Evolutionary conservation across 2,113 vertebrate species (phyloP).

Genomic region (Leptosomus discolor): DNA sequence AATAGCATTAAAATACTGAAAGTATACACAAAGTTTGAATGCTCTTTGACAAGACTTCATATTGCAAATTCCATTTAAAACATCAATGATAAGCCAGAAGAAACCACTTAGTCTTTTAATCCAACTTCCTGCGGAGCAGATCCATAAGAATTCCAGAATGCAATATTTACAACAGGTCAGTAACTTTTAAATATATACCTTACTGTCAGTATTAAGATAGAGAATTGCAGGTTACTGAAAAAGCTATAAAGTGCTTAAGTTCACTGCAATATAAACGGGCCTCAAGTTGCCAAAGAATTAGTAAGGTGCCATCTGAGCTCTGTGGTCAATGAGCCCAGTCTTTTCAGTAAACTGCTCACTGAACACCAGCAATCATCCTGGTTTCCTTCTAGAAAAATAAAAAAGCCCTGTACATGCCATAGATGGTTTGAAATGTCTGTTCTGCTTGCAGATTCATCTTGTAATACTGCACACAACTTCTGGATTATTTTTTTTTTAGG

Average conservation of each 20-base stretch:
- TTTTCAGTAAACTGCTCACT: not conserved
- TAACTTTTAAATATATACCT: not conserved
- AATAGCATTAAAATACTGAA: not conserved
- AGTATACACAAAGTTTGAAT: not conserved
- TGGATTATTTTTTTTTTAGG: not conserved
- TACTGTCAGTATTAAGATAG: not conserved
- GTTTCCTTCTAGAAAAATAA: not conserved
- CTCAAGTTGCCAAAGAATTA: not conserved
- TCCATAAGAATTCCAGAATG: not conserved
- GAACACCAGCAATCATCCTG: rapidly evolving
- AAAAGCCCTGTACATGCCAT: not conserved
- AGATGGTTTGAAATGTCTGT: not conserved
- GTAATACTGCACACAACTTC: not conserved
- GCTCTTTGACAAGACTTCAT: not conserved
- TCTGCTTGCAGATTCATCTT: not conserved
- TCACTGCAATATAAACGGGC: not conserved
- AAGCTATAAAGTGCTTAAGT: not conserved
- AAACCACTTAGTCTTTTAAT: not conserved
- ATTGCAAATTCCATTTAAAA: not conserved
- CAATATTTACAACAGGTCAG: not conserved
- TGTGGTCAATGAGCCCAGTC: not conserved
- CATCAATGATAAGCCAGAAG: not conserved
- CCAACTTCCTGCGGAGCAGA: not conserved
- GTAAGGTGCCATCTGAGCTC: not conserved
- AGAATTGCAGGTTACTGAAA: not conserved